phyloP scores from a whole-genome alignment of 1,140 invertebrate genomes.

The Calycopis cecrops region DNA sequence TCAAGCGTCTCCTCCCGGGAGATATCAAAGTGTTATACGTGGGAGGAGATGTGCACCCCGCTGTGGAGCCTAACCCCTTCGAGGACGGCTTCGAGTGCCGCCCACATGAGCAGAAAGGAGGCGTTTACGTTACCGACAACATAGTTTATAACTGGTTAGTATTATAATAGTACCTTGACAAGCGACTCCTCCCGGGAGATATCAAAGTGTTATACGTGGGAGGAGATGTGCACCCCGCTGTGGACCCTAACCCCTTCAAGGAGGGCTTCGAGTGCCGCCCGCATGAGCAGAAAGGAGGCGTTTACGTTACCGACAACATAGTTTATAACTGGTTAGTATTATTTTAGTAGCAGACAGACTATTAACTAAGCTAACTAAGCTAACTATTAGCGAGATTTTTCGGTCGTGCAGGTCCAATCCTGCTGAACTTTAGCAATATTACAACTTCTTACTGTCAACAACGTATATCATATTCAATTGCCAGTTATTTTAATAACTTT shows the following conservation, averaged over 20 bases:
- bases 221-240: too few relatives aligned
- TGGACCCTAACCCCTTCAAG: conserved; percentile 83
- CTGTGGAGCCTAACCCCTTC: conserved; percentile 82
- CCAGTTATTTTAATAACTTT: too few relatives aligned
- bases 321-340: conserved; percentile 87
- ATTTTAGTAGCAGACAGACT: too few relatives aligned
- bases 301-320: conserved; percentile 89
- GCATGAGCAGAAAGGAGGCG: conserved; percentile 87
- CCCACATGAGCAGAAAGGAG: conserved; percentile 86
- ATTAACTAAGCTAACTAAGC: too few relatives aligned
- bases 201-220: too few relatives aligned
- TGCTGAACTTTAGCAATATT: too few relatives aligned
- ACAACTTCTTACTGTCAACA: too few relatives aligned
- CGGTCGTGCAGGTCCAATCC: too few relatives aligned
- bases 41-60: conserved; percentile 52
- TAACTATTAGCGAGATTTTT: too few relatives aligned
- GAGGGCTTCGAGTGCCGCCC: conserved; percentile 75
- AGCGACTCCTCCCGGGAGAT: conserved; percentile 87
- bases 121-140: conserved; percentile 86
- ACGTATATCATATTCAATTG: too few relatives aligned
- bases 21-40: conserved; percentile 88
- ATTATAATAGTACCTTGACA: conserved; percentile 82
- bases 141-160: conserved; percentile 91
- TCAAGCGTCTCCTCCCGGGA: conserved; percentile 89
- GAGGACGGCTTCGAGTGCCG: conserved; percentile 76